Evolutionary conservation across 2,113 vertebrate genomes (phyloP), one percentile per base, ranked within the genome.

Genomic region (Pipa parva): DNA sequence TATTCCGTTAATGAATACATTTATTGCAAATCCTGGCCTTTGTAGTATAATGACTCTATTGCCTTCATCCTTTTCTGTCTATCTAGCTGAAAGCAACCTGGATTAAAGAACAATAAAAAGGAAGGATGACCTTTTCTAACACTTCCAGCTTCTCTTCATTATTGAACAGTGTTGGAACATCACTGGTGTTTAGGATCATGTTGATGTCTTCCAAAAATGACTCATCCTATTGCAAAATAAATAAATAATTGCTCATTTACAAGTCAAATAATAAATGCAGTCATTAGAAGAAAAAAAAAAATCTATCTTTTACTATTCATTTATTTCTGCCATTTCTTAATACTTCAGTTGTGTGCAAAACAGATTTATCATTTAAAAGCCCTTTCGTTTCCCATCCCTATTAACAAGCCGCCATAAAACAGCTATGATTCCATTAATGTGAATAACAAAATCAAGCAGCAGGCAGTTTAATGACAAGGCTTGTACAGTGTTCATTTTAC

Each of bases 321-420:
- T 84, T 78, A 73, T 72, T 79, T 77, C 71, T 52, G 26, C 65
- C 46, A 9, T 8, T 39, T 72, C 76, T 78, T 73, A 71, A 76
- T 77, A 48, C 71, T 57, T 29, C 59, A 75, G 77, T 78, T 76
- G 0, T 1, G 81, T 84, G 77, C 71, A 75, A 78, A 82, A 60
- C 71, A 83, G 73, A 86, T 75, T 82, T 78, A 77, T 75, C 37
- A 55, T 72, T 79, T 73, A 63, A 81, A 83, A 74, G 18, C 63
- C 74, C 67, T 69, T 31, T 83, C 73, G 77, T 83, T 85, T 75
- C 78, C 73, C 71, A 63, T 81, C 78, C 71, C 57, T 63, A 73
- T 77, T 85, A 88, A 89, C 50, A 70, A 87, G 76, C 77, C 78
- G 72, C 74, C 76, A 76, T 80, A 78, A 88, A 86, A 86, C 78